Conservation (phyloP, 2,888 invertebrate genomes). For the Leptinotarsa peninsularis region DNA sequence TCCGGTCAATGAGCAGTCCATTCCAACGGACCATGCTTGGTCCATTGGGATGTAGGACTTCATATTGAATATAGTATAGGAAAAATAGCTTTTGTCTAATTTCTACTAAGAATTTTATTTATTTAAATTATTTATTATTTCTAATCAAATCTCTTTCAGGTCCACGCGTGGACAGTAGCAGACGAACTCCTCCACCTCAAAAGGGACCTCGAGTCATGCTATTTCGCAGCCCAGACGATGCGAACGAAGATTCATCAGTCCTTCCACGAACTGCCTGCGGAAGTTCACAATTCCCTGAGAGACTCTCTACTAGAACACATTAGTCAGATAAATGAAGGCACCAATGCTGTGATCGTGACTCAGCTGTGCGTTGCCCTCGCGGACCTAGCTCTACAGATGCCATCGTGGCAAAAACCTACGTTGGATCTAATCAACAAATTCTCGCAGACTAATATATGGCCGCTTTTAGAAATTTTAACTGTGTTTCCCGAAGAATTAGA, state of each 20-base stretch:
- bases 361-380: slow-evolving; percentile 94
- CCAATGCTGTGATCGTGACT: slow-evolving; percentile 87
- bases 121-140: background rate
- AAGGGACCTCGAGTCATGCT: slow-evolving; percentile 90
- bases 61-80: too few relatives aligned
- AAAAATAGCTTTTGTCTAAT: too few relatives aligned
- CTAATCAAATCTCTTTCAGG: slow-evolving; percentile 69
- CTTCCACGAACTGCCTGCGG: slow-evolving; percentile 90
- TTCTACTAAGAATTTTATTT: too few relatives aligned
- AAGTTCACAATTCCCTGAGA: slow-evolving; percentile 85
- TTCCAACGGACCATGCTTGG: too few relatives aligned
- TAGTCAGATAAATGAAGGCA: slow-evolving; percentile 81
- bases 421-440: slow-evolving; percentile 85
- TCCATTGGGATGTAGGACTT: too few relatives aligned
- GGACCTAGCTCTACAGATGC: slow-evolving; percentile 94
- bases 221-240: slow-evolving; percentile 99
- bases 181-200: slow-evolving; percentile 93
- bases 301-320: slow-evolving; percentile 93
- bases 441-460: slow-evolving; percentile 79
- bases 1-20: too few relatives aligned
- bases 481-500: slow-evolving; percentile 96
- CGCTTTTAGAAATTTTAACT: slow-evolving; percentile 90
- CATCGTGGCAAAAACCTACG: slow-evolving; percentile 90
- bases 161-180: slow-evolving; percentile 96
- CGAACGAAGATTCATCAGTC: slow-evolving; percentile 92